Percentiles rank a stretch among this genome's conserved stretches.
phyloP scores from a whole-genome alignment of 1,140 invertebrate genomes.

The Lasaia peninsularis region DNA sequence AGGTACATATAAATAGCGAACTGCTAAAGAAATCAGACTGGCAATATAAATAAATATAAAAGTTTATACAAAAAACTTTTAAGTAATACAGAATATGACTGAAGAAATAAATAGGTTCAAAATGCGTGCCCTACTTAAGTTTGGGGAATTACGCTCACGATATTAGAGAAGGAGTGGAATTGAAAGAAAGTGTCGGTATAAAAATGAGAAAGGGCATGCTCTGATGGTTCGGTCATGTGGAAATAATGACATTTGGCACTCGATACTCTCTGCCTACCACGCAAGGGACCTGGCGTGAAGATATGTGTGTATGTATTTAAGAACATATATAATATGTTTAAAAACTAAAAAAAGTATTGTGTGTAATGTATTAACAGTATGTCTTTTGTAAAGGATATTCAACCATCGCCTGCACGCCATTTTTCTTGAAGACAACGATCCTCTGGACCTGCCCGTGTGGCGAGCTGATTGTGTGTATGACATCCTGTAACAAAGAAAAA shows the following conservation, averaged over 20 bases:
- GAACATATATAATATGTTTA: neutral
- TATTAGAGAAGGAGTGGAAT: too few relatives aligned
- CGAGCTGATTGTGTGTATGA: constrained; percentile 97
- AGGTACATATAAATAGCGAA: neutral
- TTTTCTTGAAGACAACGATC: constrained; percentile 99
- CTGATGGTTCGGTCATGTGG: too few relatives aligned
- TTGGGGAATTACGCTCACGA: too few relatives aligned
- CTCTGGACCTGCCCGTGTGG: constrained; percentile 97
- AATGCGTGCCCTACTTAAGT: too few relatives aligned
- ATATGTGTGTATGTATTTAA: too few relatives aligned
- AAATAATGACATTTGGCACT: too few relatives aligned
- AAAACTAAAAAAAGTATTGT: neutral
- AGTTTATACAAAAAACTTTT: neutral
- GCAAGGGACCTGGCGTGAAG: too few relatives aligned
- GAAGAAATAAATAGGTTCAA: too few relatives aligned
- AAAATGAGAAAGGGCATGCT: too few relatives aligned
- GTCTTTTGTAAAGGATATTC: constrained; percentile 93
- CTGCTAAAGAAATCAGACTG: neutral
- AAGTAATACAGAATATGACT: too few relatives aligned
- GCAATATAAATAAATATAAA: constrained; percentile 15
- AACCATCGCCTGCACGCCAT: constrained; percentile 99
- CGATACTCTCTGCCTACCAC: too few relatives aligned
- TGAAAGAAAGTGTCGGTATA: too few relatives aligned
- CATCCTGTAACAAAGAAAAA: constrained; percentile 89
- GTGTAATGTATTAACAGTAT: neutral